Conservation (phyloP, 2,888 invertebrate species). For the Agonopterix alstromeriana region DNA sequence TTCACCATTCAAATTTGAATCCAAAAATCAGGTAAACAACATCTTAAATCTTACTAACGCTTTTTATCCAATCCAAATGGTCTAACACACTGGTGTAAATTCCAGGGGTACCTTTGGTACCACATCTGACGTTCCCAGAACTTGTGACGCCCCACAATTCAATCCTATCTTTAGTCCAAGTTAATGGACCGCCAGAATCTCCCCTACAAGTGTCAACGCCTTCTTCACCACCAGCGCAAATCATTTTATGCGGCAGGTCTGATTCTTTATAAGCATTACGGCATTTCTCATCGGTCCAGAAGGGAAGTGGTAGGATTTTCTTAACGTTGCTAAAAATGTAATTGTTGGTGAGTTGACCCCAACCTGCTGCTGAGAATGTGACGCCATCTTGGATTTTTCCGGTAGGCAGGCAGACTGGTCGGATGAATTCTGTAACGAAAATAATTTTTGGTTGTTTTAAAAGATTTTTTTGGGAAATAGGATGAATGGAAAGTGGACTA, state of each 20-base stretch:
- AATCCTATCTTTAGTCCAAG: conserved; percentile 20
- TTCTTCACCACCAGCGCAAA: conserved; percentile 45
- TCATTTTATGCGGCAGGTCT: conserved; percentile 24
- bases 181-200: conserved; percentile 49
- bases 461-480: background rate
- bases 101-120: conserved; percentile 34
- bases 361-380: conserved; percentile 35
- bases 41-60: conserved; percentile 8
- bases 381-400: conserved; percentile 14
- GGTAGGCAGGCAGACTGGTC: conserved; percentile 43
- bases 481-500: no score
- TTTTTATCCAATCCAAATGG: conserved; percentile 36
- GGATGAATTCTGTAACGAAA: conserved; percentile 42
- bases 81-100: conserved; percentile 40
- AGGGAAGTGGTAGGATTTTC: conserved; percentile 36
- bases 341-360: conserved; percentile 30
- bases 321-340: conserved; percentile 32
- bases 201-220: conserved; percentile 45
- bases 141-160: conserved; percentile 45
- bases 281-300: conserved; percentile 25
- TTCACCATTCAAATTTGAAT: no score
- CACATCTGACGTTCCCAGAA: conserved; percentile 34
- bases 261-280: conserved; percentile 19
- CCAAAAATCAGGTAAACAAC: background rate
- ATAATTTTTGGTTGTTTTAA: background rate